Evolutionary conservation across 1,140 invertebrate species (phyloP).

Genomic region (Neodiprion fabricii): DNA sequence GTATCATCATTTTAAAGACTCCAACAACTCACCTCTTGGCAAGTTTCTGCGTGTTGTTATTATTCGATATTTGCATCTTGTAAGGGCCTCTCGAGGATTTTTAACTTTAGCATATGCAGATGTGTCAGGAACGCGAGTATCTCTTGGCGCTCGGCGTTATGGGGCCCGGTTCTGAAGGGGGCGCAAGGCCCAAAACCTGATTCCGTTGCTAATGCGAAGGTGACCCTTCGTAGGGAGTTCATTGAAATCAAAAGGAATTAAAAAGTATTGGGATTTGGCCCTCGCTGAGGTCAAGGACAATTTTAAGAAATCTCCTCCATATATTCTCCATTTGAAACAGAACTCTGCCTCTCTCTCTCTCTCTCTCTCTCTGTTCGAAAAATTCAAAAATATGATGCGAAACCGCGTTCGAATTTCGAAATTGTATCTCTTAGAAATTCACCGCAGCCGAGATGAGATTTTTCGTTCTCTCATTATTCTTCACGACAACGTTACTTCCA

Average conservation of each 20-base stretch:
- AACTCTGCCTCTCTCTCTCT: too few relatives aligned
- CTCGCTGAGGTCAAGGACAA: not conserved
- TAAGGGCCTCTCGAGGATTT: not conserved
- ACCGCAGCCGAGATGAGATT: too few relatives aligned
- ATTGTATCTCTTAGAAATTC: too few relatives aligned
- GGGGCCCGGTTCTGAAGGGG: conserved; percentile 16
- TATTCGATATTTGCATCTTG: not conserved
- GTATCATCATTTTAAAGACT: not conserved
- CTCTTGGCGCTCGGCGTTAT: not conserved
- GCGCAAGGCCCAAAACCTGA: conserved; percentile 24
- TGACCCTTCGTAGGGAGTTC: conserved; percentile 11
- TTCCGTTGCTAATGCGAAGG: conserved; percentile 23
- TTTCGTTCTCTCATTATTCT: too few relatives aligned
- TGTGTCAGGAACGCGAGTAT: conserved; percentile 14
- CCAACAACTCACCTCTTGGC: not conserved
- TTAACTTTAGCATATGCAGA: conserved; percentile 11
- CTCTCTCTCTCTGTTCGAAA: too few relatives aligned
- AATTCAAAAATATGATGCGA: too few relatives aligned
- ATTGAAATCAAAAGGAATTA: not conserved
- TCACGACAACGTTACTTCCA: not conserved
- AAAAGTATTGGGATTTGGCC: not conserved
- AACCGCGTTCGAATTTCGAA: too few relatives aligned
- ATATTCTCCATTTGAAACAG: too few relatives aligned
- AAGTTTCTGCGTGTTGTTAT: not conserved
- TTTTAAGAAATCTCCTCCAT: not conserved